Percentiles rank a stretch among this genome's conserved stretches.
Conservation (phyloP, 2,113 vertebrate species). For the Psilopsiagon aymara region DNA sequence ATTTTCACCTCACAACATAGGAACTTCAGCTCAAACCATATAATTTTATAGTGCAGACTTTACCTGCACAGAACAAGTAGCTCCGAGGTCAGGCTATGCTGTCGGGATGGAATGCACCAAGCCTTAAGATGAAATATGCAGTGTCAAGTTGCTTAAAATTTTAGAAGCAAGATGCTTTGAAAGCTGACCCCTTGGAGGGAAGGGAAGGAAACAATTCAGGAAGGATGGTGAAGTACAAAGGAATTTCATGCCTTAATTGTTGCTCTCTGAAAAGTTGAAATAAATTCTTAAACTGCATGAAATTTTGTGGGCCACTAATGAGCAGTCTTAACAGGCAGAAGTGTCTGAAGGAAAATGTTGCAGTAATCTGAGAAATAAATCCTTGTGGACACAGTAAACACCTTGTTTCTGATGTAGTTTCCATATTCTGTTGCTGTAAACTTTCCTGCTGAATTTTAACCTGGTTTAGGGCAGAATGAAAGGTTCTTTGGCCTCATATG, state of each 20-base stretch:
- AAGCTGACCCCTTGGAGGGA: neutral
- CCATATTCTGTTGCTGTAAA: neutral
- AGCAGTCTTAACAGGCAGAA: neutral
- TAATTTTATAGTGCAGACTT: neutral
- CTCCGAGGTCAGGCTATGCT: neutral
- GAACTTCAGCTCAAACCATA: neutral
- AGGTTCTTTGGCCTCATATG: neutral
- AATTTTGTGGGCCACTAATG: neutral
- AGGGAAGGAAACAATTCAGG: neutral
- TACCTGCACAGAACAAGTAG: neutral
- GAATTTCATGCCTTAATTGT: neutral
- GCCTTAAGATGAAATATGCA: conserved; percentile 12
- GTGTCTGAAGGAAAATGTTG: neutral
- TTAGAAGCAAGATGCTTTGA: conserved; percentile 56
- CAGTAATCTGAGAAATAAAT: neutral
- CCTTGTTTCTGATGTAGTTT: neutral
- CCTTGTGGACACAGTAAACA: neutral
- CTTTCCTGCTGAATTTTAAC: neutral
- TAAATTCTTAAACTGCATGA: neutral
- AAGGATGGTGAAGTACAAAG: neutral
- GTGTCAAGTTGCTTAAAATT: conserved; percentile 26
- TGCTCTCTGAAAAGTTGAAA: neutral
- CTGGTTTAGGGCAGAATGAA: neutral
- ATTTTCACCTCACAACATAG: neutral
- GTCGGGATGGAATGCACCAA: neutral